Evolutionary conservation across 2,113 vertebrate genomes (phyloP).

Genomic region (Cinclus mexicanus): DNA sequence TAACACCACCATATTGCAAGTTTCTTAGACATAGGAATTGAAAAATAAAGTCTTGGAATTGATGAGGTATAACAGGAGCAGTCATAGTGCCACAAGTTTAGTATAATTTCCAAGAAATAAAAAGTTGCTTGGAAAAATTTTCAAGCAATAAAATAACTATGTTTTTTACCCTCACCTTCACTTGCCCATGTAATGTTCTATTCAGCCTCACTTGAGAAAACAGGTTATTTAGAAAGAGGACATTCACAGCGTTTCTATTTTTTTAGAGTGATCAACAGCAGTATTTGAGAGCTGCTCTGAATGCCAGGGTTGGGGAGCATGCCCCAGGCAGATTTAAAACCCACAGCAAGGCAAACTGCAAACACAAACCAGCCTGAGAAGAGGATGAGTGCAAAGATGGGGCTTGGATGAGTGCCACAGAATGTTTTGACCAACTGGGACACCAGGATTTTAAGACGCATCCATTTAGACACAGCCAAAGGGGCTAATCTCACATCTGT

Average conservation of each 20-base stretch:
- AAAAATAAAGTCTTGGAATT: not conserved
- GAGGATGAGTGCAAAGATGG: not conserved
- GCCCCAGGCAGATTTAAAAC: not conserved
- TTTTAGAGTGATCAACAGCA: not conserved
- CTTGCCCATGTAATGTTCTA: not conserved
- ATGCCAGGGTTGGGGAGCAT: not conserved
- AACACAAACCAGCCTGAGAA: not conserved
- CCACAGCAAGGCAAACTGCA: not conserved
- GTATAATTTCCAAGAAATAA: not conserved
- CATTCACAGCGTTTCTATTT: not conserved
- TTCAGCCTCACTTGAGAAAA: not conserved
- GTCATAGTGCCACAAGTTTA: not conserved
- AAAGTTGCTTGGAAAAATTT: not conserved
- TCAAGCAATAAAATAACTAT: not conserved
- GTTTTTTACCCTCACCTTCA: not conserved
- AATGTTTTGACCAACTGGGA: conserved; percentile 16
- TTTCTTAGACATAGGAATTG: not conserved
- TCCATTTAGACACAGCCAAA: conserved; percentile 39
- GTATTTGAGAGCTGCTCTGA: not conserved
- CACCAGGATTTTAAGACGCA: not conserved
- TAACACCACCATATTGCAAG: not conserved
- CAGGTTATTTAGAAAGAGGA: not conserved
- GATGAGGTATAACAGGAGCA: not conserved
- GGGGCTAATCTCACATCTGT: conserved; percentile 59
- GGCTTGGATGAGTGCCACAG: not conserved